Conservation (phyloP, 2,888 invertebrate genomes). For the Acrobasis consociella region DNA sequence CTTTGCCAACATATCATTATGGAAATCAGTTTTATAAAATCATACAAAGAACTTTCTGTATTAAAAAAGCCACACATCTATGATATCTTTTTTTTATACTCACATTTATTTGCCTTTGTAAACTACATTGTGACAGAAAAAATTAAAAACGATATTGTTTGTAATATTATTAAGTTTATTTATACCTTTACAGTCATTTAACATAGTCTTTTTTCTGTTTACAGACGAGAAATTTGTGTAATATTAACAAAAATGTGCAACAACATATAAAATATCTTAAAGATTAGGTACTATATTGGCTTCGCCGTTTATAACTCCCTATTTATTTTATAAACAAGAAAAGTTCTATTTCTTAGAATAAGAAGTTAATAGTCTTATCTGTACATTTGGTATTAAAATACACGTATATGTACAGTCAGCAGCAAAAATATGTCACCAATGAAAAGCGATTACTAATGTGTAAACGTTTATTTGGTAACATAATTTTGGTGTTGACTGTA, state of each 20-base stretch:
- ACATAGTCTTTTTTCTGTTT: constrained; percentile 60
- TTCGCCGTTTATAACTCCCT: constrained; percentile 50
- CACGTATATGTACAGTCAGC: constrained; percentile 29
- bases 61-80: neutral
- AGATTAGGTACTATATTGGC: constrained; percentile 45
- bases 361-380: constrained; percentile 46
- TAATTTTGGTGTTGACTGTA: constrained; percentile 3
- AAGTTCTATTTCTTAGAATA: constrained; percentile 48
- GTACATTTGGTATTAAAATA: constrained; percentile 62
- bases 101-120: too few species aligned
- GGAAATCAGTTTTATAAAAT: too few species aligned
- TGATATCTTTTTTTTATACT: neutral
- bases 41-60: too few species aligned
- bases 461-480: too few species aligned
- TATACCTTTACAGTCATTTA: constrained; percentile 62
- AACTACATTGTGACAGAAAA: neutral
- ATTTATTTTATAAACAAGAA: constrained; percentile 55
- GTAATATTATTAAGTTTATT: constrained; percentile 47
- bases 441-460: too few species aligned
- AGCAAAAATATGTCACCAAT: too few species aligned
- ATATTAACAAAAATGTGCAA: constrained; percentile 62
- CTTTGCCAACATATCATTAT: too few species aligned
- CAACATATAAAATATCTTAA: constrained; percentile 57
- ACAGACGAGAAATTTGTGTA: constrained; percentile 57
- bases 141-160: constrained; percentile 12